Conservation (phyloP, 2,113 vertebrate species). For the Halcyon malimbica region DNA sequence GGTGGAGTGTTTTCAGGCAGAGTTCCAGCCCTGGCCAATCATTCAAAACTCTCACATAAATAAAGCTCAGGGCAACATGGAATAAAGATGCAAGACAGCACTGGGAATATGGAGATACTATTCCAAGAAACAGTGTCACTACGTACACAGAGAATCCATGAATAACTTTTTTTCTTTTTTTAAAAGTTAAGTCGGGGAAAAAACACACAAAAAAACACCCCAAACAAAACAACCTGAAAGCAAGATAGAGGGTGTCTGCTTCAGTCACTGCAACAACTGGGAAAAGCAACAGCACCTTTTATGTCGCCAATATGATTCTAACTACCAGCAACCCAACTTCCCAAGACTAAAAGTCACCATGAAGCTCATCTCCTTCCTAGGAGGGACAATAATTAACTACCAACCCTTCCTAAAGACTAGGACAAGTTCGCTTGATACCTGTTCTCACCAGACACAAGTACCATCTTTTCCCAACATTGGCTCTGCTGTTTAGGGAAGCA, state of each 20-base stretch:
- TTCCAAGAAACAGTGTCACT: neutral
- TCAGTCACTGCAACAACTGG: neutral
- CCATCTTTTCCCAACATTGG: neutral
- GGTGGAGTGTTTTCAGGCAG: neutral
- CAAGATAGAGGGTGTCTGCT: neutral
- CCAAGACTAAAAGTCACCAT: neutral
- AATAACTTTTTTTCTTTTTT: neutral
- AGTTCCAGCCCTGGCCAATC: conserved; percentile 25
- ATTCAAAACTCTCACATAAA: conserved; percentile 9
- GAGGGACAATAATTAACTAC: neutral
- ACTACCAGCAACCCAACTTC: neutral
- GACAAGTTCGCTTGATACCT: neutral
- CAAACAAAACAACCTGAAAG: neutral
- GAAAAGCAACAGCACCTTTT: neutral
- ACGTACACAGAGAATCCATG: neutral
- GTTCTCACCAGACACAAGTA: neutral
- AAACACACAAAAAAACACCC: no score
- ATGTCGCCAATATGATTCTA: neutral
- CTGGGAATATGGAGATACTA: neutral
- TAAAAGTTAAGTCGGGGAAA: neutral
- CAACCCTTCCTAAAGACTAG: neutral
- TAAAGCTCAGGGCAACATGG: conserved; percentile 26
- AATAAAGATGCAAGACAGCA: conserved; percentile 10
- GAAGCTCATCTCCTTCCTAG: neutral
- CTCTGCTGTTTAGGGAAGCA: neutral